Conservation (phyloP, 2,888 invertebrate species). For the Dusona sp. region DNA sequence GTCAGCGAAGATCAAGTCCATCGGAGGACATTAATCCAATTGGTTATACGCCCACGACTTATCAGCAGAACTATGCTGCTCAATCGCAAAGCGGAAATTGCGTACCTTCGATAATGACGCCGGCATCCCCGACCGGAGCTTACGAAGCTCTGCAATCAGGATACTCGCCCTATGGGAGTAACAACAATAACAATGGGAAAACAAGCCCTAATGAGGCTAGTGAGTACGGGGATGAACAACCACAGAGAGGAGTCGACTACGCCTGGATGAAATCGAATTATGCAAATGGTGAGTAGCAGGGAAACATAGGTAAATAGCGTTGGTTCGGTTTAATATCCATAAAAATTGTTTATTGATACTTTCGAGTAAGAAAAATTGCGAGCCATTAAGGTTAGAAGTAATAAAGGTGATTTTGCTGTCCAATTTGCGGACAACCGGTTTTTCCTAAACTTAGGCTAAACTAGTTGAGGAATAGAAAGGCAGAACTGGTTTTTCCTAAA, state of each 20-base stretch:
- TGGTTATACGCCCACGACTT: constrained; percentile 53
- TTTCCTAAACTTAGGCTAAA: background rate
- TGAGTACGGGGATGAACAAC: constrained; percentile 72
- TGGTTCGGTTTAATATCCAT: constrained; percentile 15
- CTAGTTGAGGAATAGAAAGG: background rate
- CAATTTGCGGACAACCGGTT: background rate
- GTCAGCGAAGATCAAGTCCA: constrained; percentile 56
- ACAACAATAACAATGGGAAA: constrained; percentile 72
- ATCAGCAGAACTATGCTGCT: constrained; percentile 65
- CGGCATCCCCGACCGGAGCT: constrained; percentile 62
- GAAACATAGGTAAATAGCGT: background rate
- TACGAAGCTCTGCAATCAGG: constrained; percentile 67
- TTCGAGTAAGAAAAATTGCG: constrained; percentile 18
- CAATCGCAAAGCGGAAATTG: constrained; percentile 66
- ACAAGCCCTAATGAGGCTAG: constrained; percentile 67
- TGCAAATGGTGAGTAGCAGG: constrained; percentile 72
- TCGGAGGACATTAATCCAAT: constrained; percentile 58
- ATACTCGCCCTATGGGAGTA: constrained; percentile 67
- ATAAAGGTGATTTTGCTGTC: background rate
- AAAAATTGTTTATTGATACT: constrained; percentile 40
- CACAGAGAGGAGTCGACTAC: constrained; percentile 73
- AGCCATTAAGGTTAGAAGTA: background rate
- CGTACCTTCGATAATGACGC: constrained; percentile 61
- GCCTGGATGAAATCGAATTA: constrained; percentile 80
- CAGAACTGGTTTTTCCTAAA: background rate